Conservation (phyloP, 2,888 invertebrate genomes). For the Anoplius nigerrimus region DNA sequence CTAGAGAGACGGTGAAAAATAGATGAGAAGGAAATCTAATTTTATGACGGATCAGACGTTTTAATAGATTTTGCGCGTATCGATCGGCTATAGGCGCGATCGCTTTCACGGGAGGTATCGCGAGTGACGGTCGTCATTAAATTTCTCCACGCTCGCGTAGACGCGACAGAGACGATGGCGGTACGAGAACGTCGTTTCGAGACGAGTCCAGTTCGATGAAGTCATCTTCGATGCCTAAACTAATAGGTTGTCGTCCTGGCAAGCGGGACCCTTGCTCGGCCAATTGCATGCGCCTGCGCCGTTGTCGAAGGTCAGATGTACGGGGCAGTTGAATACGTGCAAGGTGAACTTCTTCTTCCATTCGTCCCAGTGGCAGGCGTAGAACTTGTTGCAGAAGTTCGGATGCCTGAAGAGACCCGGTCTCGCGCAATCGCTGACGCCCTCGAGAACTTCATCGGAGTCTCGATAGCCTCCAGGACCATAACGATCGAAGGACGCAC, state of each 20-base stretch:
- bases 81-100: not conserved
- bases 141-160: not conserved
- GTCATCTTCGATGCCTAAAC: constrained; percentile 70
- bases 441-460: constrained; percentile 75
- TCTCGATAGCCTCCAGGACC: constrained; percentile 81
- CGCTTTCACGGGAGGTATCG: not conserved
- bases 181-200: constrained; percentile 8
- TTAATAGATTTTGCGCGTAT: not conserved
- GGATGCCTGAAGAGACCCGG: constrained; percentile 78
- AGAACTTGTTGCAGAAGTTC: constrained; percentile 88
- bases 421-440: constrained; percentile 75
- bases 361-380: constrained; percentile 88
- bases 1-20: too few species aligned
- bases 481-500: constrained; percentile 79
- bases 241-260: constrained; percentile 83
- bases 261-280: constrained; percentile 88
- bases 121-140: not conserved
- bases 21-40: too few species aligned
- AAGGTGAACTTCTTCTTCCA: constrained; percentile 85
- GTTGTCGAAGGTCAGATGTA: constrained; percentile 86
- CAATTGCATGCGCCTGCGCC: constrained; percentile 87
- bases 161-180: constrained; percentile 11
- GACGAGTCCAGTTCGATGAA: constrained; percentile 17
- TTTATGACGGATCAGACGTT: too few species aligned
- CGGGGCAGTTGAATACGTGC: constrained; percentile 86